Conservation (phyloP, 2,113 vertebrate species). For the Equus quagga region DNA sequence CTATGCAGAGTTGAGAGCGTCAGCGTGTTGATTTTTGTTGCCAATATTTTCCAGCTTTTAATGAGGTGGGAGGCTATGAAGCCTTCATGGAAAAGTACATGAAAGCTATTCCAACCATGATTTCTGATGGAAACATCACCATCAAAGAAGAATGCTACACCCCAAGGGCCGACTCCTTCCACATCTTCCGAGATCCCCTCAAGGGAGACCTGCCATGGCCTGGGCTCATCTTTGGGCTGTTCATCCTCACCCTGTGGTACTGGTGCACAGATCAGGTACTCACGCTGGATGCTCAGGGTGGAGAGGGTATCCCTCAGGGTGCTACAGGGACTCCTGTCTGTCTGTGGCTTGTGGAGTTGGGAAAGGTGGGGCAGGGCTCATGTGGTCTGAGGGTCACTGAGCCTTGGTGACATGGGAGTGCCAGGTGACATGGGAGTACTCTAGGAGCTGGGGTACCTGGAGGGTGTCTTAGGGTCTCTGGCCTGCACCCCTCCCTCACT, state of each 20-base stretch:
- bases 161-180: slow-evolving; percentile 92
- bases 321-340: not conserved
- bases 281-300: accelerated
- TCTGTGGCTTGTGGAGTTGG: not conserved
- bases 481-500: not conserved
- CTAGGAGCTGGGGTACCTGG: not conserved
- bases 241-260: slow-evolving; percentile 94
- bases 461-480: not conserved
- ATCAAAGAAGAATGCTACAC: slow-evolving; percentile 87
- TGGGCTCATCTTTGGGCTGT: slow-evolving; percentile 93
- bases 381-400: not conserved
- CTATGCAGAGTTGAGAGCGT: not conserved
- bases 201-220: slow-evolving; percentile 96
- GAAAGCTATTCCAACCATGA: slow-evolving; percentile 87
- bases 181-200: slow-evolving; percentile 93
- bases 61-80: slow-evolving; percentile 92
- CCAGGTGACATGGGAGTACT: not conserved
- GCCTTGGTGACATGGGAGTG: not conserved
- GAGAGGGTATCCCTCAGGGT: accelerated
- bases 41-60: slow-evolving; percentile 89
- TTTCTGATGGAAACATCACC: not conserved
- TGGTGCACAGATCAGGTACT: slow-evolving; percentile 98
- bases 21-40: not conserved
- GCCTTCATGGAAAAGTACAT: slow-evolving; percentile 92
- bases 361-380: not conserved